phyloP scores from a whole-genome alignment of 1,140 invertebrate species.

The Meloidogyne exigua region DNA sequence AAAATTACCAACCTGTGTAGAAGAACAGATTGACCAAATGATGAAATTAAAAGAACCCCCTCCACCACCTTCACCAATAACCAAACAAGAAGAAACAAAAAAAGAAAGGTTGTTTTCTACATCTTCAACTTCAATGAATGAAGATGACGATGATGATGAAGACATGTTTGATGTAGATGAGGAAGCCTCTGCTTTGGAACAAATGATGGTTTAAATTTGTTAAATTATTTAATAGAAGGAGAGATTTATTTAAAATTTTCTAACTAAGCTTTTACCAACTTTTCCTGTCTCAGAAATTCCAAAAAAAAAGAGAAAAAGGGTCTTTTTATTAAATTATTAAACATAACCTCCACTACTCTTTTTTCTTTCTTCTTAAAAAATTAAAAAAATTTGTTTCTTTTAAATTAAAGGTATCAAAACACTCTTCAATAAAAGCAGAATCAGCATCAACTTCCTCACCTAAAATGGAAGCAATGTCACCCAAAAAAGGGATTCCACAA shows the following conservation, averaged over 20 bases:
- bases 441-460: neutral
- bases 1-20: constrained; percentile 4
- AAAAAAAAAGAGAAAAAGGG: too few relatives aligned
- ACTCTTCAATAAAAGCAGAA: neutral
- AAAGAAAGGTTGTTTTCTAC: constrained; percentile 21
- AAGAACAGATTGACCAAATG: neutral
- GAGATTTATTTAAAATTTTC: too few relatives aligned
- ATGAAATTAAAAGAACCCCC: neutral
- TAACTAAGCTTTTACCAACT: too few relatives aligned
- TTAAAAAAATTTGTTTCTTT: too few relatives aligned
- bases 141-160: constrained; percentile 14
- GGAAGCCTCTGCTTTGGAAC: constrained; percentile 27
- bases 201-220: constrained; percentile 14
- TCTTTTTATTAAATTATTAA: too few relatives aligned
- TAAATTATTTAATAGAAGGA: too few relatives aligned
- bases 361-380: too few relatives aligned
- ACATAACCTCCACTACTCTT: too few relatives aligned
- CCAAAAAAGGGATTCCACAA: neutral
- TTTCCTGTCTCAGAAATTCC: too few relatives aligned
- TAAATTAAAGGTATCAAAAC: neutral
- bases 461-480: constrained; percentile 12
- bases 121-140: constrained; percentile 16
- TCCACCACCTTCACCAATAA: neutral
- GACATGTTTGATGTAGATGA: constrained; percentile 12
- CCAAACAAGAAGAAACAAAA: neutral